phyloP scores from a whole-genome alignment of 2,113 vertebrate species.

The Pelodiscus sinensis region DNA sequence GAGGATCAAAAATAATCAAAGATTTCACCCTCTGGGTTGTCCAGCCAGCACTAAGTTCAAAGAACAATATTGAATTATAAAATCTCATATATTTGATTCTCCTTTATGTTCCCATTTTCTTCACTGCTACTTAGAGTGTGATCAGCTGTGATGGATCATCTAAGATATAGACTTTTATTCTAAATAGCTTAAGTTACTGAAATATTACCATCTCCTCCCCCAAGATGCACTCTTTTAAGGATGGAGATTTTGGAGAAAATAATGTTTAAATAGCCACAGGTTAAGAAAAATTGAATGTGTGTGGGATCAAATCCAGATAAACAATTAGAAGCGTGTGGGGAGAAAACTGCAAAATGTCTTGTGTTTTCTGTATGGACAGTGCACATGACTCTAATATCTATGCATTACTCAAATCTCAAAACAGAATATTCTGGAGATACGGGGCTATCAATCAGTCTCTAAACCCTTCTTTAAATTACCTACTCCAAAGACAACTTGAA shows the following conservation, averaged over 20 bases:
- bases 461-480: neutral
- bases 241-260: neutral
- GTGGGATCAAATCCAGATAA: neutral
- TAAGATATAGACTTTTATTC: neutral
- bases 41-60: neutral
- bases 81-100: neutral
- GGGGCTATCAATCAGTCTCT: neutral
- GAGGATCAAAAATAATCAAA: neutral
- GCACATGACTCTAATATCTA: neutral
- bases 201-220: neutral
- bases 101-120: neutral
- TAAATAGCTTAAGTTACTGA: neutral
- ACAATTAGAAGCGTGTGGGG: neutral
- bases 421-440: neutral
- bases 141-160: neutral
- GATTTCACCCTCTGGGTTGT: neutral
- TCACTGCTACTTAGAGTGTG: neutral
- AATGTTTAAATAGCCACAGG: neutral
- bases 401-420: neutral
- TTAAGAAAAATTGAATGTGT: neutral
- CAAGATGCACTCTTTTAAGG: neutral
- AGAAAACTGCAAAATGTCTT: neutral
- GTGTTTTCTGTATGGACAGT: neutral
- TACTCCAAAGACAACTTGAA: neutral
- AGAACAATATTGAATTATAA: neutral